Evolutionary conservation across 2,888 invertebrate genomes (phyloP).

Genomic region (Clunio marinus): DNA sequence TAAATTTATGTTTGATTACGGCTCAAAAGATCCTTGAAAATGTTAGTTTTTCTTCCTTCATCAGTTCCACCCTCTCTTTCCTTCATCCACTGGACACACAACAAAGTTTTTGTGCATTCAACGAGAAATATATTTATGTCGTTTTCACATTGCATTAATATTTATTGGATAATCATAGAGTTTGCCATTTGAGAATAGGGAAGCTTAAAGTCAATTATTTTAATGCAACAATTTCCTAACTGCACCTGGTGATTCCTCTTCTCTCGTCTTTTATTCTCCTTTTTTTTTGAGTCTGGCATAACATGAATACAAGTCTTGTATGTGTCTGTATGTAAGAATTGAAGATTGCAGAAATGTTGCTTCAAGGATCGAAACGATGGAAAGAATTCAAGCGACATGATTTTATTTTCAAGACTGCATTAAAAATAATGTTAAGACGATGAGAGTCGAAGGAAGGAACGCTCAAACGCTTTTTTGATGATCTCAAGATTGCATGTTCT

Average conservation of each 20-base stretch:
- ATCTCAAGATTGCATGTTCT: not conserved
- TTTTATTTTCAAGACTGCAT: slow-evolving; percentile 21
- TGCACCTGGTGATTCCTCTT: slow-evolving; percentile 37
- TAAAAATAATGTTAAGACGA: slow-evolving; percentile 12
- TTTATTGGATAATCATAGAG: slow-evolving; percentile 39
- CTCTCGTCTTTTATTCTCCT: not conserved
- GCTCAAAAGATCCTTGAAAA: no score
- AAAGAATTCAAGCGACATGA: slow-evolving; percentile 4
- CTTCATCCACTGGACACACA: not conserved
- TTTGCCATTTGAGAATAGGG: slow-evolving; percentile 9
- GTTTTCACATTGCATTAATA: slow-evolving; percentile 31
- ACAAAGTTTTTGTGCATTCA: no score
- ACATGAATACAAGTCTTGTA: no score
- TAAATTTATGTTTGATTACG: no score
- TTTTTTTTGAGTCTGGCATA: no score
- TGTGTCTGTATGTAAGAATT: no score
- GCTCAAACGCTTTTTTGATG: not conserved
- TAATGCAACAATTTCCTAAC: slow-evolving; percentile 38
- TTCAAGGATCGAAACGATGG: no score
- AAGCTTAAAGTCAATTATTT: slow-evolving; percentile 36
- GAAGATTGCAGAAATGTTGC: slow-evolving; percentile 12
- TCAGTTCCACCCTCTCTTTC: not conserved
- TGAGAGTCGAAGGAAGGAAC: not conserved
- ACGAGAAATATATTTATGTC: slow-evolving; percentile 25
- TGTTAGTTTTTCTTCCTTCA: no score